Evolutionary conservation across 2,888 invertebrate species (phyloP).

Genomic region (Plusia festucae): DNA sequence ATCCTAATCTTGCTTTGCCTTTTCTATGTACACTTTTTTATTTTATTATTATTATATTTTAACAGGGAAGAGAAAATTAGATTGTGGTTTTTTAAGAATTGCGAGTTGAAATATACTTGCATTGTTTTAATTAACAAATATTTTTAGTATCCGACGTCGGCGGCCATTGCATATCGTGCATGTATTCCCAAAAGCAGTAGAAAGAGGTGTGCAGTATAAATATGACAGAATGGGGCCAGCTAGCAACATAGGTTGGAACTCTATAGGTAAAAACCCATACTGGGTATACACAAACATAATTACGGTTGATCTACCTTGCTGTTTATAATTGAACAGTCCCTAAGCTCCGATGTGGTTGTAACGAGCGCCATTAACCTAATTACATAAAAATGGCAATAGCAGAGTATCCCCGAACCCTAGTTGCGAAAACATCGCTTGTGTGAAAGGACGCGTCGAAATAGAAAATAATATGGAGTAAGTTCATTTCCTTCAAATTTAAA

Average conservation of each 20-base stretch:
- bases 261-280: not conserved
- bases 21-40: too few species aligned
- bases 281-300: slow-evolving; percentile 31
- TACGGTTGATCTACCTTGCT: slow-evolving; percentile 41
- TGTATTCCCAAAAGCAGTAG: not conserved
- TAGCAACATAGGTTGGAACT: slow-evolving; percentile 10
- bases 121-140: too few species aligned
- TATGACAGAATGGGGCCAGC: not conserved
- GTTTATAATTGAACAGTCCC: slow-evolving; percentile 43
- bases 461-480: slow-evolving; percentile 44
- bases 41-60: too few species aligned
- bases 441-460: slow-evolving; percentile 30
- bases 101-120: not conserved
- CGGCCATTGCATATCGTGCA: not conserved
- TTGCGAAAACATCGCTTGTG: slow-evolving; percentile 26
- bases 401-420: slow-evolving; percentile 24
- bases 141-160: not conserved
- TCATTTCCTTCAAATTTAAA: not conserved
- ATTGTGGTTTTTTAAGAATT: not conserved
- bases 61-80: too few species aligned
- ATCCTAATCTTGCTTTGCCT: too few species aligned
- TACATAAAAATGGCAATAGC: slow-evolving; percentile 27
- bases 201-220: not conserved
- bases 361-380: slow-evolving; percentile 49
- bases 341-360: slow-evolving; percentile 12